Evolutionary conservation across 1,140 invertebrate species (phyloP), one percentile per base, ranked within the genome.

Genomic region (Arion vulgaris): DNA sequence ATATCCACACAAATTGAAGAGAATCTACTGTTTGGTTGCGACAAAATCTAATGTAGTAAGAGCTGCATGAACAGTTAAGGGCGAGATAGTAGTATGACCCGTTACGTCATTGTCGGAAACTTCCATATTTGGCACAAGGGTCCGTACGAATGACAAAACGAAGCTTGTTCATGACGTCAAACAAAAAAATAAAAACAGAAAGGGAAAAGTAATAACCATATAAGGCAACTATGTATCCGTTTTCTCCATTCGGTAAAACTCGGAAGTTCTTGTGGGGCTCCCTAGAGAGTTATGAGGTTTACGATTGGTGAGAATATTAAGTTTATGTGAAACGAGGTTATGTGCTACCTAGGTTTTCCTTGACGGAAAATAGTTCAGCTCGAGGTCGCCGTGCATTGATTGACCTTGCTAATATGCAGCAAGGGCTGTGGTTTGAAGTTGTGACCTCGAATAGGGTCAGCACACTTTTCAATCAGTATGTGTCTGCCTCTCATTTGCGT

Each of bases 111-210:
- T 84, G 71, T 75, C 79, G 83, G 80, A 85, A 87, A 89, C 83
- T 85, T 84, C 87, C 86, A 81, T 89, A 89, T 89, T 87, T 88
- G 89, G 89, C 53, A 88, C 81, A 87, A 36, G 84, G 84, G 83
- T 85, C 84, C 77, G 83, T 73, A 83, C 84, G 41, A 57, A 39
- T 76, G 84, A 78, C 78, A 80, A 78, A 79, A 76, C 32, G 76
- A 77, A 76, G 82, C 76, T 81, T 82, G 62, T 80, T 66, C 19
- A 83, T 78, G 75, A 85, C 85, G 87, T 83, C 41, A 74, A n/a
- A 66, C 15, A 15, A 45, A 45, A 7, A 45, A n/a, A n/a, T n/a
- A n/a, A n/a, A n/a, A n/a, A 19, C 45, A 53, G 38, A 86, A 88
- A 83, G 85, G 88, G 88, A 88, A 84, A 62, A 28, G 74, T 66